Evolutionary conservation across 1,140 invertebrate species (phyloP).

Genomic region (Drosophila tani): DNA sequence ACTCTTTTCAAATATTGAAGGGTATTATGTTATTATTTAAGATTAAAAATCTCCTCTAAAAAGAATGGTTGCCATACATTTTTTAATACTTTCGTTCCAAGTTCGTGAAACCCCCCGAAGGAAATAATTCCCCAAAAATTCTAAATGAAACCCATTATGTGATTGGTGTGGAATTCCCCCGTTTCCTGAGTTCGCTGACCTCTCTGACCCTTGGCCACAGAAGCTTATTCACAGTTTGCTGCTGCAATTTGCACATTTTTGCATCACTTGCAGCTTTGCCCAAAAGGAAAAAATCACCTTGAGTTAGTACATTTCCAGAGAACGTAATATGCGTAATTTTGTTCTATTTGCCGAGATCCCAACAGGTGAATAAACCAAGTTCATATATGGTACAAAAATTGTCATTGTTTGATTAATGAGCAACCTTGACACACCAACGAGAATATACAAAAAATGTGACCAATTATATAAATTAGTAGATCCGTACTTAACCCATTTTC

Average conservation of each 20-base stretch:
- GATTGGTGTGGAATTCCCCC: not conserved
- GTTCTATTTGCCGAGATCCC: constrained; percentile 32
- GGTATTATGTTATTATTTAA: no score
- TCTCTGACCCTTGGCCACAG: not conserved
- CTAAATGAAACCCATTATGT: not conserved
- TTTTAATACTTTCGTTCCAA: not conserved
- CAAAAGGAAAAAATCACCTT: constrained; percentile 24
- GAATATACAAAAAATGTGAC: not conserved
- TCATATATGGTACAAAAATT: constrained; percentile 46
- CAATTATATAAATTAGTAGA: constrained; percentile 24
- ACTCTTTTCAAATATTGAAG: no score
- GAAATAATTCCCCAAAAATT: not conserved
- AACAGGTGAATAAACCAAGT: constrained; percentile 19
- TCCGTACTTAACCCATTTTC: constrained; percentile 7
- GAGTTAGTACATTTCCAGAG: constrained; percentile 61
- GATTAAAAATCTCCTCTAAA: no score
- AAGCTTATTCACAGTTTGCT: constrained; percentile 26
- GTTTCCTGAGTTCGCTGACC: constrained; percentile 14
- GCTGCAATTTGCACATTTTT: constrained; percentile 76
- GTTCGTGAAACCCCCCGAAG: not conserved
- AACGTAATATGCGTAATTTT: constrained; percentile 53
- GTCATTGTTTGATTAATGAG: constrained; percentile 65
- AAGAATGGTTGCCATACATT: not conserved
- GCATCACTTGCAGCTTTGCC: constrained; percentile 73
- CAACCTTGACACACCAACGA: constrained; percentile 54